Evolutionary conservation across 2,888 invertebrate species (phyloP), one percentile per base, ranked within the genome.

Genomic region (Drosophila percnosoma): DNA sequence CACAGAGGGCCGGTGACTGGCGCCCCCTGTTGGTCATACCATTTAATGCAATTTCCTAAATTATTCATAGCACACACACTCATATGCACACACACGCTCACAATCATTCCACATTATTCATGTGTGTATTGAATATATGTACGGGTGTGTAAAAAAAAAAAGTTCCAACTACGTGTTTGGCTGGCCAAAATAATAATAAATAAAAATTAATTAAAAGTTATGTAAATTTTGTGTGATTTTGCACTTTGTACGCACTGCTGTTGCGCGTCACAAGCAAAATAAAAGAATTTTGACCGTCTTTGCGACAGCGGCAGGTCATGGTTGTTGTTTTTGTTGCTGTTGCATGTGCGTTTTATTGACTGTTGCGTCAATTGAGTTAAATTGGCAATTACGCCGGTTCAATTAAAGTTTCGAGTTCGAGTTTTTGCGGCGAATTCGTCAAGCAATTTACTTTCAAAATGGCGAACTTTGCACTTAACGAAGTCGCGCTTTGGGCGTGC

Each of bases 351-450:
- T 64, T 57, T 74, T 80, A 82, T 87, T 75, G 80, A 68, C 59
- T 58, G 62, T 52, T 76, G 78, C 62, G 73, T 61, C 83, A 86
- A 91, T 92, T 91, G 82, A 84, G 67, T 83, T 81, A 79, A 91
- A 91, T 92, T 90, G 83, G 75, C 61, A 70, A 84, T 80, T 79
- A 74, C 78, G 72, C 76, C 73, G 79, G 82, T 70, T 71, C 76
- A 89, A 89, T 89, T 87, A 76, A 75, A 87, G 58, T 66, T 69
- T 57, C 59, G 60, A 77, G 68, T 68, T 74, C 58, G 60, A 82
- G 63, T 57, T 68, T 71, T 52, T 57, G 59, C 77, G 80, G 77
- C 86, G 80, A 88, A 83, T 73, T 83, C 83, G 68, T 63, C 51
- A 53, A 54, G 42, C 48, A 68, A 85, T 71, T 73, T 65, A 66